These are phyloP conservation scores for Apaloderma vittatum DNA, from an alignment of 2,113 vertebrate genomes.

Conservation along the genomic window DNA sequence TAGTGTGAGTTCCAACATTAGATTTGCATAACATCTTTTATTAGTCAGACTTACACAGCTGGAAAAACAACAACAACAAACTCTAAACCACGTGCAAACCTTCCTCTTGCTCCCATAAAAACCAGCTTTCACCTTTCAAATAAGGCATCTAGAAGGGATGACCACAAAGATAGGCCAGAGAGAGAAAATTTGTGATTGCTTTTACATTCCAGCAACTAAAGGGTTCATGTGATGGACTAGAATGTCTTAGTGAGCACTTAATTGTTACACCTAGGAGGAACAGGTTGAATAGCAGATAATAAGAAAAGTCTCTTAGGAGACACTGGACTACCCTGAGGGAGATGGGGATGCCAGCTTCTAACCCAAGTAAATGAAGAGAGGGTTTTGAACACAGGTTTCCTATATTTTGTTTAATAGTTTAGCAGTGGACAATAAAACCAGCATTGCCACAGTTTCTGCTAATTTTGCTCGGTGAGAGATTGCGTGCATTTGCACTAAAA, in stretches of 20 bases:
- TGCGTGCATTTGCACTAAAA: background rate
- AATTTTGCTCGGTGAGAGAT: background rate
- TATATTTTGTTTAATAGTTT: background rate
- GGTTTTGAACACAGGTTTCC: background rate
- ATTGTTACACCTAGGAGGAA: background rate
- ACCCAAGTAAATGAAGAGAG: background rate
- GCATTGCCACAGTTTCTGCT: background rate
- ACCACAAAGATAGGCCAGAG: background rate
- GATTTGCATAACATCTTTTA: background rate
- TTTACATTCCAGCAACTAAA: background rate
- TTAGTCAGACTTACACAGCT: background rate
- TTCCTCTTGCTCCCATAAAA: fast-evolving
- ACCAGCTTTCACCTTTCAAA: background rate
- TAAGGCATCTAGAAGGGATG: background rate
- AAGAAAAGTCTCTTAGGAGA: background rate
- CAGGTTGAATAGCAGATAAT: background rate
- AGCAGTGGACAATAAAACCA: background rate
- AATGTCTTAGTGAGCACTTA: background rate
- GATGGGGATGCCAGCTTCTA: background rate
- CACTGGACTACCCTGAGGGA: background rate
- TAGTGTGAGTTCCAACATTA: too few species aligned
- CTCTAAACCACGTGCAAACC: background rate
- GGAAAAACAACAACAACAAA: background rate
- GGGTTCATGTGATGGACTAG: background rate
- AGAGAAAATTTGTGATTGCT: background rate